phyloP scores from a whole-genome alignment of 1,140 invertebrate species.

The Leptopilina clavipes region DNA sequence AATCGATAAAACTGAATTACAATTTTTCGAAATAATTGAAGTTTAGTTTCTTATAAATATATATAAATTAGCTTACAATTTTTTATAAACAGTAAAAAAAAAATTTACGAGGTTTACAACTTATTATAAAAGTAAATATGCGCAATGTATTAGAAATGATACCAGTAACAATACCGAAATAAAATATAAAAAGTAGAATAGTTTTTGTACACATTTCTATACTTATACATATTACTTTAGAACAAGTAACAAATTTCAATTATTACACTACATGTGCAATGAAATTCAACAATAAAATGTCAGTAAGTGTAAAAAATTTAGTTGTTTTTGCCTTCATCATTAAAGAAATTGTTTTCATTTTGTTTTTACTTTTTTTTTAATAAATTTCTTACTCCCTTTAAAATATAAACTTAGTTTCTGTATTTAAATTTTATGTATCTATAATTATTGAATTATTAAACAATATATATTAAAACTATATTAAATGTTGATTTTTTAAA shows the following conservation, averaged over 20 bases:
- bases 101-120: conserved; percentile 40
- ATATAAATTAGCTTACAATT: conserved; percentile 29
- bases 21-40: neutral
- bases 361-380: too few species aligned
- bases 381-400: too few species aligned
- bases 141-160: conserved; percentile 38
- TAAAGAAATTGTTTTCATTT: neutral
- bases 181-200: conserved; percentile 60
- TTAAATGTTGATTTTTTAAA: too few species aligned
- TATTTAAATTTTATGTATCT: too few species aligned
- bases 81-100: neutral
- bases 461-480: too few species aligned
- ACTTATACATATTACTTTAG: conserved; percentile 55
- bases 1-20: neutral
- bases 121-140: conserved; percentile 34
- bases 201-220: conserved; percentile 71
- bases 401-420: too few species aligned
- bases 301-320: conserved; percentile 39
- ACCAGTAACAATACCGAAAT: conserved; percentile 36
- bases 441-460: too few species aligned
- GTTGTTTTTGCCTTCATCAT: conserved; percentile 12
- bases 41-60: neutral
- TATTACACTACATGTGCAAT: conserved; percentile 67
- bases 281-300: conserved; percentile 66
- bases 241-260: conserved; percentile 59